Evolutionary conservation across 2,113 vertebrate genomes (phyloP).

Genomic region (Phylloscopus whistleri): DNA sequence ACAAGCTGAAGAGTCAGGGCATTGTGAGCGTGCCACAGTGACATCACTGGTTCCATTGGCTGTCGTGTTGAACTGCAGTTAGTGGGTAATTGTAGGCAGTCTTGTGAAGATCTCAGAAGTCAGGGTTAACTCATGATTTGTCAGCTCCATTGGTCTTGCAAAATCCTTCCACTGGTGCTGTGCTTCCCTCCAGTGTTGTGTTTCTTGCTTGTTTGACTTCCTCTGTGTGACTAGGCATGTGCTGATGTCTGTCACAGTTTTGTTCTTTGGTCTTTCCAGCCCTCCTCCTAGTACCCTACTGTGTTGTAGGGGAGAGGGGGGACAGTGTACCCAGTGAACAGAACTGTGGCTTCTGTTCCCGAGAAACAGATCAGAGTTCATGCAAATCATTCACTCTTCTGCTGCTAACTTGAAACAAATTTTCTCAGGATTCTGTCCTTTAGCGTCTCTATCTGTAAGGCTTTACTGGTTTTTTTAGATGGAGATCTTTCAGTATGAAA

Average conservation of each 20-base stretch:
- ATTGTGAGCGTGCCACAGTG: neutral
- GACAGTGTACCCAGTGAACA: neutral
- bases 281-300: neutral
- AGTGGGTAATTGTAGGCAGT: neutral
- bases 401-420: neutral
- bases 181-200: neutral
- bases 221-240: neutral
- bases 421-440: neutral
- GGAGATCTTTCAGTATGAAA: neutral
- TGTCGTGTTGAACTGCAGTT: neutral
- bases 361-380: neutral
- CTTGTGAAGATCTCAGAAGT: neutral
- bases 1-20: neutral
- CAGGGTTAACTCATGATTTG: neutral
- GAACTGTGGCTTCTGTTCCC: neutral
- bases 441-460: neutral
- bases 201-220: neutral
- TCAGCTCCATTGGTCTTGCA: neutral
- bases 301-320: neutral
- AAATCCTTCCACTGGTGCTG: neutral
- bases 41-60: neutral
- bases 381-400: neutral
- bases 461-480: neutral
- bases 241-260: neutral
- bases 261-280: neutral